Evolutionary conservation across 2,797 vertebrate species (phyloP).

Genomic region (Gymnothorax javanicus): DNA sequence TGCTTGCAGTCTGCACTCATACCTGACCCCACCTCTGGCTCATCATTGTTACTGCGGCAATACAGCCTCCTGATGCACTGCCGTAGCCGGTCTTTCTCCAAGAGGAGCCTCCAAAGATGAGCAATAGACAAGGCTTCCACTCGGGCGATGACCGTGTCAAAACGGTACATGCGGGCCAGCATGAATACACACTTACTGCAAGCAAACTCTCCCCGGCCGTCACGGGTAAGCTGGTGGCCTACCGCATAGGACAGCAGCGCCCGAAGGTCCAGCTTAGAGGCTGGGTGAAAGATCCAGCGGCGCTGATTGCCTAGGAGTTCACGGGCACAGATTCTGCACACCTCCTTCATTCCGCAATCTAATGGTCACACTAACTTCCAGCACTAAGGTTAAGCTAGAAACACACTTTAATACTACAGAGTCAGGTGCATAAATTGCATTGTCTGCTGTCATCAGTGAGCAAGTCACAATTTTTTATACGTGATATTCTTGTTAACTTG

Average conservation of each 20-base stretch:
- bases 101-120: conserved; percentile 84
- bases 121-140: conserved; percentile 88
- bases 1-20: conserved; percentile 57
- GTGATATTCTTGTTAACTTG: background rate
- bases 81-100: conserved; percentile 83
- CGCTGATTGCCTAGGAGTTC: conserved; percentile 94
- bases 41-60: conserved; percentile 73
- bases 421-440: background rate
- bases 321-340: conserved; percentile 88
- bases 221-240: conserved; percentile 84
- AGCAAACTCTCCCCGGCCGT: conserved; percentile 88
- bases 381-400: conserved; percentile 58
- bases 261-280: conserved; percentile 89
- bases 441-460: conserved; percentile 79
- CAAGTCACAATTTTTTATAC: background rate
- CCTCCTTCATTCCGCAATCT: conserved; percentile 81
- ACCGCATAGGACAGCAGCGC: conserved; percentile 91
- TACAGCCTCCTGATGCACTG: conserved; percentile 86
- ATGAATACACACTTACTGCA: conserved; percentile 98
- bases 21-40: conserved; percentile 31
- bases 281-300: conserved; percentile 95
- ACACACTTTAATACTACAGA: background rate
- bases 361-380: conserved; percentile 69
- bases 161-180: conserved; percentile 93
- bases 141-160: conserved; percentile 77